Percentiles rank a stretch among this genome's conserved stretches.
These are phyloP conservation scores for Halichondria panicea DNA, from an alignment of 37 sponge, comb jelly and placozoan species.

Conservation along the genomic window DNA sequence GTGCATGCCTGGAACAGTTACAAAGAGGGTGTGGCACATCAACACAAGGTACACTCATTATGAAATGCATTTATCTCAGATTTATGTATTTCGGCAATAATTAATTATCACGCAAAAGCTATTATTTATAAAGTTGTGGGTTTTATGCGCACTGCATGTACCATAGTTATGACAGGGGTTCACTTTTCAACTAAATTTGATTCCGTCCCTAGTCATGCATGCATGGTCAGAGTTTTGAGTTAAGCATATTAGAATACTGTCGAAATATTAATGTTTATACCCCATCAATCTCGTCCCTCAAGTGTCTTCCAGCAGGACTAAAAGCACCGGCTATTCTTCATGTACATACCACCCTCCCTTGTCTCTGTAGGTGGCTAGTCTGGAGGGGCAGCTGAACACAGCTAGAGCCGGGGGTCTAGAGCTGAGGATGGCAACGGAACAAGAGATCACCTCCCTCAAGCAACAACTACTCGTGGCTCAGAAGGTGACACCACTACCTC, in stretches of 20 bases:
- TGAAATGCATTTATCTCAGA: too few species aligned
- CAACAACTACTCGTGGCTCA: conserved; percentile 57
- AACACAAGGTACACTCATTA: conserved; percentile 12
- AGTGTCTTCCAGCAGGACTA: neutral
- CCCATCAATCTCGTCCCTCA: neutral
- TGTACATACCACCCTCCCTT: neutral
- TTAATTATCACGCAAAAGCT: too few species aligned
- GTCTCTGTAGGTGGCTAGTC: conserved; percentile 12
- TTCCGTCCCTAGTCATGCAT: too few species aligned
- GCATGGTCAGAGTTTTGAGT: too few species aligned
- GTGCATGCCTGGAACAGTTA: conserved; percentile 31
- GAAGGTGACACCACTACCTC: conserved; percentile 37
- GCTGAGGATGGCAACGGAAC: conserved; percentile 42
- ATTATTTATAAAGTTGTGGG: too few species aligned
- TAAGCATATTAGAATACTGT: neutral
- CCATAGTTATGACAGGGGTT: too few species aligned
- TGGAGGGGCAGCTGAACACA: conserved; percentile 29
- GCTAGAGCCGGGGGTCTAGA: conserved; percentile 7
- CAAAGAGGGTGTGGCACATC: neutral
- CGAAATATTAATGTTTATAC: neutral
- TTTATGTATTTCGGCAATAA: too few species aligned
- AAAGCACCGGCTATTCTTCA: conserved; percentile 1
- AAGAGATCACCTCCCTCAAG: conserved; percentile 46
- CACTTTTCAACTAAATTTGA: too few species aligned
- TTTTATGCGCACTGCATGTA: too few species aligned